phyloP scores from a whole-genome alignment of 2,888 invertebrate genomes.

The Lasioglossum calceatum region DNA sequence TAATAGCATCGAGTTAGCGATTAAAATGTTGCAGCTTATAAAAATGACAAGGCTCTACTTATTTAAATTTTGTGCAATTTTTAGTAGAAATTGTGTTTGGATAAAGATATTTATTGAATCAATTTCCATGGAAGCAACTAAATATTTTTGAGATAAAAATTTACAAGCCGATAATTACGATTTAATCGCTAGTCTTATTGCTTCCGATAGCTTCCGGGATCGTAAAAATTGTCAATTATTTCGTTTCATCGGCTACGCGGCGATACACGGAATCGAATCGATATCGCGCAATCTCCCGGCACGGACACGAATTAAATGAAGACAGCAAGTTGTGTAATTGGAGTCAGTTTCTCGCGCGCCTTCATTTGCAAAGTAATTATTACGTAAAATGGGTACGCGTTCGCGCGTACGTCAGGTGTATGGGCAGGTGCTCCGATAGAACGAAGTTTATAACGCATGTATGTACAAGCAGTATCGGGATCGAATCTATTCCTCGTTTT shows the following conservation, averaged over 20 bases:
- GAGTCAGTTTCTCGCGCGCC: slow-evolving; percentile 13
- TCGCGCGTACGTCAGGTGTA: slow-evolving; percentile 31
- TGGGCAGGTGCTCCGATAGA: slow-evolving; percentile 41
- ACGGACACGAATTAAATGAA: slow-evolving; percentile 10
- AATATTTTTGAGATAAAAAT: neutral
- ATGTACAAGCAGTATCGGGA: slow-evolving; percentile 27
- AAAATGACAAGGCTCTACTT: no score
- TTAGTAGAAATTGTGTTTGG: no score
- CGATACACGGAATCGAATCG: neutral
- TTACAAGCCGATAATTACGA: neutral
- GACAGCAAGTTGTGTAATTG: slow-evolving; percentile 30
- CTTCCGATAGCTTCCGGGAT: neutral
- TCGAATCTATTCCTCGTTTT: slow-evolving; percentile 36
- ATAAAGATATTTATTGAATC: no score
- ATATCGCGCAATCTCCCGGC: neutral
- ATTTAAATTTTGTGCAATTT: no score
- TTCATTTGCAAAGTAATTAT: slow-evolving; percentile 41
- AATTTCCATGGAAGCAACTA: no score
- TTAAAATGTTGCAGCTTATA: no score
- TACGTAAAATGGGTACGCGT: slow-evolving; percentile 27
- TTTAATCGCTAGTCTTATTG: neutral
- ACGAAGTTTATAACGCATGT: slow-evolving; percentile 34
- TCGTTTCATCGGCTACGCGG: neutral
- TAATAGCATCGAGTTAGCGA: no score
- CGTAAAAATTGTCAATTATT: slow-evolving; percentile 9